Evolutionary conservation across 2,888 invertebrate species (phyloP).

Genomic region (Allacma fusca): DNA sequence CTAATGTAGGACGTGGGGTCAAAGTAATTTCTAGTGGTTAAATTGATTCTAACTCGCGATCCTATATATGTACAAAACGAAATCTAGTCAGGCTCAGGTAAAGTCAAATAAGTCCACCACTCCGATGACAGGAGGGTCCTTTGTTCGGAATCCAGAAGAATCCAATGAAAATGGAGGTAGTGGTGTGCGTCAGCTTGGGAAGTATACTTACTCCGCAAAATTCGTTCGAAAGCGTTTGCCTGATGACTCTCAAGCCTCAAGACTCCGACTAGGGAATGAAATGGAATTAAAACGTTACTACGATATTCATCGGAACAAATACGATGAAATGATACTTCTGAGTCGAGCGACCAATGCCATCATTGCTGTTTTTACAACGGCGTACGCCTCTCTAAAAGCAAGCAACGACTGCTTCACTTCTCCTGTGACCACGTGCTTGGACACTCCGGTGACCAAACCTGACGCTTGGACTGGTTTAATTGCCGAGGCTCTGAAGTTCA

Average conservation of each 20-base stretch:
- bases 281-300: slow-evolving; percentile 14
- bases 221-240: background rate
- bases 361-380: slow-evolving; percentile 20
- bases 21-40: too few species aligned
- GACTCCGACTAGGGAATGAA: slow-evolving; percentile 5
- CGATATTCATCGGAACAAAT: slow-evolving; percentile 28
- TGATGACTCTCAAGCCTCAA: background rate
- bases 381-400: background rate
- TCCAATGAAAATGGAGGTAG: background rate
- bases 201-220: slow-evolving; percentile 21
- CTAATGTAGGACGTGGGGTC: too few species aligned
- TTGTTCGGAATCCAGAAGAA: too few species aligned
- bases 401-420: background rate
- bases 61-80: too few species aligned
- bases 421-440: background rate
- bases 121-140: too few species aligned
- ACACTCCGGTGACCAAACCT: background rate
- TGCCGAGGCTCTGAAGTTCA: slow-evolving; percentile 26
- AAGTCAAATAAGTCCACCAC: too few species aligned
- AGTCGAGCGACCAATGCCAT: slow-evolving; percentile 23
- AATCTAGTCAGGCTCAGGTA: too few species aligned
- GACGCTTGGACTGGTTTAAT: slow-evolving; percentile 31
- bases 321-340: slow-evolving; percentile 30
- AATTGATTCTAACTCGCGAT: too few species aligned
- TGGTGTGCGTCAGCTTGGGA: background rate